Evolutionary conservation across 92 coral and sea anemone genomes (phyloP).

Genomic region (Desmophyllum pertusum): DNA sequence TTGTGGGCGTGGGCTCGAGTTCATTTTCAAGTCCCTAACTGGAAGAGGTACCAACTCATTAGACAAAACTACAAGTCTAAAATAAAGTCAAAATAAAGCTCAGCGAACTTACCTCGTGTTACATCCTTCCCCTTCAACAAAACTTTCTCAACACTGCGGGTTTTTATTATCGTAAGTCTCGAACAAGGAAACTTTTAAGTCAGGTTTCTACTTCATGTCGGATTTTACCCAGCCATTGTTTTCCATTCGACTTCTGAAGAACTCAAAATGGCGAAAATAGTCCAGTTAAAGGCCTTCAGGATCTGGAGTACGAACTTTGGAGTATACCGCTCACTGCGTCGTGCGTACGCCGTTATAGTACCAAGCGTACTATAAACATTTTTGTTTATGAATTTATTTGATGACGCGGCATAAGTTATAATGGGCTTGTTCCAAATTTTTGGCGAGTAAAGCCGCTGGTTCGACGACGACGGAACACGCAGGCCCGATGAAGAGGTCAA

Average conservation of each 20-base stretch:
- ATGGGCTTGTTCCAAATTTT: slow-evolving; percentile 82
- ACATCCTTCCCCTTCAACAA: slow-evolving; percentile 54
- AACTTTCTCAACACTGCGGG: slow-evolving; percentile 46
- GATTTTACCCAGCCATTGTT: slow-evolving; percentile 64
- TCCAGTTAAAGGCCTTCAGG: slow-evolving; percentile 73
- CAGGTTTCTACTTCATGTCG: slow-evolving; percentile 26
- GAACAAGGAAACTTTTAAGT: slow-evolving; percentile 51
- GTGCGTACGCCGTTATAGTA: slow-evolving; percentile 78
- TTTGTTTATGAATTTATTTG: slow-evolving; percentile 68
- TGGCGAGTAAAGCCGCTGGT: slow-evolving; percentile 69
- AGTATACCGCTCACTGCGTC: slow-evolving; percentile 62
- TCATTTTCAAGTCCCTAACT: too few species aligned
- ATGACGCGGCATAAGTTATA: slow-evolving; percentile 75
- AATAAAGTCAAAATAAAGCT: too few species aligned
- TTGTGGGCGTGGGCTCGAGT: too few species aligned
- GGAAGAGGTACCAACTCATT: too few species aligned
- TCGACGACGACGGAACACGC: slow-evolving; percentile 72
- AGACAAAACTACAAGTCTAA: too few species aligned
- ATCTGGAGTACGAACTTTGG: slow-evolving; percentile 57
- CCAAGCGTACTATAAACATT: slow-evolving; percentile 55
- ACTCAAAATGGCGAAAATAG: slow-evolving; percentile 70
- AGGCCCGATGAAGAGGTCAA: slow-evolving; percentile 73
- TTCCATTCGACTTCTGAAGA: slow-evolving; percentile 79
- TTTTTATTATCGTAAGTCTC: slow-evolving; percentile 60
- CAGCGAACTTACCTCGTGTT: slow-evolving; percentile 58